Evolutionary conservation across 1,140 invertebrate genomes (phyloP).

Genomic region (Ridgeia piscesae): DNA sequence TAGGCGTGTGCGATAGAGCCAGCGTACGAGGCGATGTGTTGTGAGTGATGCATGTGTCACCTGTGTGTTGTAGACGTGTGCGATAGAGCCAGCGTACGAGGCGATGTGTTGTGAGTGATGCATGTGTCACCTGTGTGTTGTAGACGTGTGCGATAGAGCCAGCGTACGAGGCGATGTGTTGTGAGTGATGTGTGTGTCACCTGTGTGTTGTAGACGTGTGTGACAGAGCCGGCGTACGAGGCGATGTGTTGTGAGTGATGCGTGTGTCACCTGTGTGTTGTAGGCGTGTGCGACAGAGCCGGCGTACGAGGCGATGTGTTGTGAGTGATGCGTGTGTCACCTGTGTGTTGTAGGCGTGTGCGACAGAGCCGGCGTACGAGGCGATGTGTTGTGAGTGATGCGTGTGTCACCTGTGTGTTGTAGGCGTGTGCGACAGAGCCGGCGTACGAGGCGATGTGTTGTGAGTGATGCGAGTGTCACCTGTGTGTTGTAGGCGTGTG

Average conservation of each 20-base stretch:
- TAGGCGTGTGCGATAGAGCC: slow-evolving; percentile 27
- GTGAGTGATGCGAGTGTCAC: slow-evolving; percentile 28
- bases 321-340: too few species aligned
- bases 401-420: background rate
- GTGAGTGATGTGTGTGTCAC: background rate
- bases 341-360: background rate
- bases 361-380: slow-evolving; percentile 28
- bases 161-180: background rate
- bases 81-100: background rate
- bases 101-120: background rate
- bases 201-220: background rate
- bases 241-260: background rate
- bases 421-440: background rate
- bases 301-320: slow-evolving; percentile 41
- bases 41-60: background rate
- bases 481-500: background rate
- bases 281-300: background rate
- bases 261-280: background rate
- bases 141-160: background rate
- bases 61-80: background rate
- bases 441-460: slow-evolving; percentile 41
- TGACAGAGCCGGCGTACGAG: slow-evolving; percentile 27
- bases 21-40: background rate
- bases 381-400: slow-evolving; percentile 46
- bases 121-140: background rate